A percentile compares a stretch with the other conserved stretches of the same genome.
Evolutionary conservation across 2,113 vertebrate genomes (phyloP).

Genomic region (Tilapia sparmanii): DNA sequence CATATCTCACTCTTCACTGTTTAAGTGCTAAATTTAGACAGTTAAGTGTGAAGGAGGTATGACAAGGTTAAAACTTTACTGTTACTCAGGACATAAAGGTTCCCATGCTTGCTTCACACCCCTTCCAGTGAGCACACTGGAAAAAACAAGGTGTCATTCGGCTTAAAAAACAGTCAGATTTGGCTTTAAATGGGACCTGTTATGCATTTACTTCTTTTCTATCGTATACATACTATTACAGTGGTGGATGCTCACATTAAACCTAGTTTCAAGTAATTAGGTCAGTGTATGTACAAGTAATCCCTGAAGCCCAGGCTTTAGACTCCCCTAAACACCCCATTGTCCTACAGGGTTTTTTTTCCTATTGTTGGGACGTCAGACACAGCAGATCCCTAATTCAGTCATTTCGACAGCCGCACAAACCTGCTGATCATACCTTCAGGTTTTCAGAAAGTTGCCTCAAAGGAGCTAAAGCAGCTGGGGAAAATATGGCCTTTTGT

Average conservation of each 20-base stretch:
- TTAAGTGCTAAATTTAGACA: background rate
- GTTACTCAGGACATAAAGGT: background rate
- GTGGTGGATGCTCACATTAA: background rate
- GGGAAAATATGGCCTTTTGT: background rate
- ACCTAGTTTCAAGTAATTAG: background rate
- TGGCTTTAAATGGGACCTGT: background rate
- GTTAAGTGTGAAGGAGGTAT: background rate
- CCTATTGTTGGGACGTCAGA: background rate
- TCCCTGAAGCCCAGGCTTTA: fast-evolving
- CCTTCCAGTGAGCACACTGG: background rate
- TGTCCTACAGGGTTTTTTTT: fast-evolving
- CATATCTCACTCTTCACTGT: background rate
- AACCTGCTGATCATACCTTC: background rate
- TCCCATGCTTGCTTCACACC: background rate
- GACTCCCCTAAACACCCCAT: fast-evolving
- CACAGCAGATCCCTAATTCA: background rate
- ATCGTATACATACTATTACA: background rate
- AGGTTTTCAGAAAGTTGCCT: background rate
- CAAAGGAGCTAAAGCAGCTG: background rate
- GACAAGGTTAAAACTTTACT: background rate
- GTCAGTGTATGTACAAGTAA: background rate
- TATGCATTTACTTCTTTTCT: background rate
- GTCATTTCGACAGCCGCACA: background rate
- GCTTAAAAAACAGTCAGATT: background rate
- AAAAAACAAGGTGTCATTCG: fast-evolving